Conservation (phyloP, 2,888 invertebrate genomes). For the Anorthoa munda region DNA sequence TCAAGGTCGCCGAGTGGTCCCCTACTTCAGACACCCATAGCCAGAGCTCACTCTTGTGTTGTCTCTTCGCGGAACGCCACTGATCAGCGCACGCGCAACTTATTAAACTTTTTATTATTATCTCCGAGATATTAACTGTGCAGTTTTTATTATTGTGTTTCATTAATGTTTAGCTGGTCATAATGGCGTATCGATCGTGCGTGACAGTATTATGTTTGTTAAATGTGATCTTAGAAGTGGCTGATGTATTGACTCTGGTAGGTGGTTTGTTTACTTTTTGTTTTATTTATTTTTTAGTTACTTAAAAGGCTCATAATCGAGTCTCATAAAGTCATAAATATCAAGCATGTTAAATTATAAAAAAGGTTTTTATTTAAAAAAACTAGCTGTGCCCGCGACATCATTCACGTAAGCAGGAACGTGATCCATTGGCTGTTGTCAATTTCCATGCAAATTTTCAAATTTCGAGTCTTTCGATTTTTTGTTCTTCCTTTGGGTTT, state of each 20-base stretch:
- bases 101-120: constrained; percentile 33
- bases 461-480: too few species aligned
- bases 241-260: constrained; percentile 81
- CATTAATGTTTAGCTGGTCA: constrained; percentile 38
- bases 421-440: too few species aligned
- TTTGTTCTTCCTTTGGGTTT: too few species aligned
- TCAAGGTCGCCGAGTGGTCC: constrained; percentile 82
- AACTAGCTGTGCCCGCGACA: too few species aligned
- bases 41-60: constrained; percentile 60
- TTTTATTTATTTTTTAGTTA: not conserved
- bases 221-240: constrained; percentile 77
- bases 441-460: too few species aligned
- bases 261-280: constrained; percentile 55
- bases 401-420: too few species aligned
- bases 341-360: not conserved
- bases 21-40: constrained; percentile 70
- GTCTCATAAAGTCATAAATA: not conserved
- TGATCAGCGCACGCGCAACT: constrained; percentile 51
- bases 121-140: constrained; percentile 28
- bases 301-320: not conserved
- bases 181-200: constrained; percentile 68
- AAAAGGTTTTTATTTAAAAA: constrained; percentile 1
- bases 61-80: constrained; percentile 60
- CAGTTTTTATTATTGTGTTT: constrained; percentile 43
- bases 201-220: constrained; percentile 77